Evolutionary conservation across 2,797 vertebrate species (phyloP).

Genomic region (Gouania willdenowi): DNA sequence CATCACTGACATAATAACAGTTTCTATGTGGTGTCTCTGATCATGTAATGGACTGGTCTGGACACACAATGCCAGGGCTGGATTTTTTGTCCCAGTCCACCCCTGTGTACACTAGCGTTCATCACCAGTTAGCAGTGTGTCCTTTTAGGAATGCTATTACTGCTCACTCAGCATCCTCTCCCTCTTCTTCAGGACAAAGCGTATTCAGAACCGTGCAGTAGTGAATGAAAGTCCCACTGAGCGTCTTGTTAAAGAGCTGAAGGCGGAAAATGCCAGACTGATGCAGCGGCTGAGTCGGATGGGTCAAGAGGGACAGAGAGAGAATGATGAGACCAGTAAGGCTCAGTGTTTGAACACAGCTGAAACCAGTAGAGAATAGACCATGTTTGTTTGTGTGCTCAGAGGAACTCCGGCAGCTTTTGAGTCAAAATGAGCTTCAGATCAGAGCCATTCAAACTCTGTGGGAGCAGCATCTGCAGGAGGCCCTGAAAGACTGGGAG

Average conservation of each 20-base stretch:
- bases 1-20: too few species aligned
- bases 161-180: too few species aligned
- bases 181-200: conserved; percentile 78
- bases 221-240: conserved; percentile 86
- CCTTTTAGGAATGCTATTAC: too few species aligned
- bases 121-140: too few species aligned
- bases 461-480: conserved; percentile 84
- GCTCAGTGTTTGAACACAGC: neutral
- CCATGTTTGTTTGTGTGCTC: conserved; percentile 4
- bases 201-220: conserved; percentile 82
- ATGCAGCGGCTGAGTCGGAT: conserved; percentile 70
- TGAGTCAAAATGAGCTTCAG: conserved; percentile 78
- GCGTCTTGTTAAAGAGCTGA: conserved; percentile 76
- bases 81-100: too few species aligned
- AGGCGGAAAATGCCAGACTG: conserved; percentile 76
- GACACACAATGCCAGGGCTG: too few species aligned
- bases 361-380: neutral
- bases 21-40: too few species aligned
- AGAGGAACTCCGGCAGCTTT: conserved; percentile 77
- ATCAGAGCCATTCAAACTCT: conserved; percentile 72
- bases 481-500: conserved; percentile 83
- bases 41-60: too few species aligned
- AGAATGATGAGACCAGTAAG: conserved; percentile 78
- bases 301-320: conserved; percentile 70
- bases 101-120: neutral